Percentiles rank a stretch among this genome's conserved stretches.
These are phyloP conservation scores for Pseudopipra pipra DNA, from an alignment of 2,113 vertebrate genomes.

Conservation along the genomic window DNA sequence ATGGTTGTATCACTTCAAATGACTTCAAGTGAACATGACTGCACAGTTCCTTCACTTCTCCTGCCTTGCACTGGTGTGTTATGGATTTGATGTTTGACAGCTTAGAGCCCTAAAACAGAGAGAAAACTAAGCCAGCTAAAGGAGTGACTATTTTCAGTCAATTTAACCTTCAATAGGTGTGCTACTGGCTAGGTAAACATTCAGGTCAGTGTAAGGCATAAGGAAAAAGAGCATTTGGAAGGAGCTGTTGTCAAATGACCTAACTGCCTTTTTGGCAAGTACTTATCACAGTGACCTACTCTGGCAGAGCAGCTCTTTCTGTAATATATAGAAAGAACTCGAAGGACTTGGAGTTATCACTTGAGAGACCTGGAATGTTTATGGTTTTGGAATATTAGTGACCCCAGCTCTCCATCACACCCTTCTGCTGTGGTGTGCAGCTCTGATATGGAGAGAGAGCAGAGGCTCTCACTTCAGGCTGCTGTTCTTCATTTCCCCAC, in stretches of 20 bases:
- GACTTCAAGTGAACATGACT: not conserved
- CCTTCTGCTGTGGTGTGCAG: not conserved
- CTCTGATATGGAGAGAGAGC: not conserved
- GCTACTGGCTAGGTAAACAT: not conserved
- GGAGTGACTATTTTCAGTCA: not conserved
- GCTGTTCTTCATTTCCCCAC: not conserved
- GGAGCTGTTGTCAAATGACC: not conserved
- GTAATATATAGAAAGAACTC: not conserved
- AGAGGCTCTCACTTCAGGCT: not conserved
- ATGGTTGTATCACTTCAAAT: not conserved
- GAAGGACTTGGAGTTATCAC: not conserved
- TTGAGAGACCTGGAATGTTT: not conserved
- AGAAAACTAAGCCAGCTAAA: not conserved
- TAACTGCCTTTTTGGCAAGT: not conserved
- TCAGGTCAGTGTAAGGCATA: not conserved
- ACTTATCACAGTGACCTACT: not conserved
- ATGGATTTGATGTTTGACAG: not conserved
- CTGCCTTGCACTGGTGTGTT: not conserved
- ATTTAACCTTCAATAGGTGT: not conserved
- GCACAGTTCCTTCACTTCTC: not conserved
- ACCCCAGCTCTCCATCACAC: not conserved
- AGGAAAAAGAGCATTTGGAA: not conserved
- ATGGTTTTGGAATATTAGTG: not conserved
- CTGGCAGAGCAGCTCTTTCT: not conserved
- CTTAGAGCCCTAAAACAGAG: not conserved